Conservation (phyloP, 1,140 invertebrate genomes). For the Tetragonula clypearis region DNA sequence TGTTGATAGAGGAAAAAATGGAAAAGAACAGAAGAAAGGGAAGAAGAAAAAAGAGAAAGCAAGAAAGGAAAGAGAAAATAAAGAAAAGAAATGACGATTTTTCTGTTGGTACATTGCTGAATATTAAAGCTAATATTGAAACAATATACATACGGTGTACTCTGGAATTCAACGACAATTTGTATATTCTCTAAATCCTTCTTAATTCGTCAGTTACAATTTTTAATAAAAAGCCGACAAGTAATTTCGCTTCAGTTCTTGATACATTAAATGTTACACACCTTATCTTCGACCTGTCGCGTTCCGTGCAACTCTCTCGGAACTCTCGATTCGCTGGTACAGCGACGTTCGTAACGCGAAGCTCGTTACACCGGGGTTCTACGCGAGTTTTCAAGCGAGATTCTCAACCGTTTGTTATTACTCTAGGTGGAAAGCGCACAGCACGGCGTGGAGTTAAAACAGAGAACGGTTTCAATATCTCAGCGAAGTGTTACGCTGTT, state of each 20-base stretch:
- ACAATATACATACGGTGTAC: too few relatives aligned
- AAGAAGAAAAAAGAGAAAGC: too few relatives aligned
- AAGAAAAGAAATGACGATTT: too few relatives aligned
- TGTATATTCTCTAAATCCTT: neutral
- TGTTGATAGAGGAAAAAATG: neutral
- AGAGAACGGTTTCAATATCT: constrained; percentile 50
- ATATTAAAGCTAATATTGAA: too few relatives aligned
- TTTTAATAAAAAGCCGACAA: neutral
- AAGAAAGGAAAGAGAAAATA: too few relatives aligned
- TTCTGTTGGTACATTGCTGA: too few relatives aligned
- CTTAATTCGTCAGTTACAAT: neutral
- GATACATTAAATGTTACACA: too few relatives aligned
- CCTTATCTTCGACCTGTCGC: neutral
- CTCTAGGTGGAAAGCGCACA: constrained; percentile 22
- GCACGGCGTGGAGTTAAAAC: neutral
- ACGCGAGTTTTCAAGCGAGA: neutral
- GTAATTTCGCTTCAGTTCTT: neutral
- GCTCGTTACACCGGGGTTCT: neutral
- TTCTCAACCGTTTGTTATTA: constrained; percentile 25
- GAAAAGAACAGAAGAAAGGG: neutral
- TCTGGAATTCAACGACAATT: neutral
- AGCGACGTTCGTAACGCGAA: neutral
- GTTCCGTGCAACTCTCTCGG: neutral
- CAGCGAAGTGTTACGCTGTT: constrained; percentile 49
- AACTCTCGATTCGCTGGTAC: neutral